Evolutionary conservation across 2,797 vertebrate genomes (phyloP).

Genomic region (Centropyge bicolor): DNA sequence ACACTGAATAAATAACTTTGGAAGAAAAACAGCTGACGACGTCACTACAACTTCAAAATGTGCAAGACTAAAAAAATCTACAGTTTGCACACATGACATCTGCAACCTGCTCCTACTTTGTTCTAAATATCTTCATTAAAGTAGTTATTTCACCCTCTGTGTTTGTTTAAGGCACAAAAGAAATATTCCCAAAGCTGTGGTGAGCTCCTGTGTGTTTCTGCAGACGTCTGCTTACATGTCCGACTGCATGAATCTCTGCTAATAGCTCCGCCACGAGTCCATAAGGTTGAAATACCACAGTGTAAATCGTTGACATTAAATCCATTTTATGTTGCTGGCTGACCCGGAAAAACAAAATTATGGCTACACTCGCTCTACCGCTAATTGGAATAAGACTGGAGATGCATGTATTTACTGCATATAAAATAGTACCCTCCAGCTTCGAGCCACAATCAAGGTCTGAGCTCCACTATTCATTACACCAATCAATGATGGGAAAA

Average conservation of each 20-base stretch:
- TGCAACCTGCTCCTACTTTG: neutral
- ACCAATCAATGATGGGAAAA: slow-evolving; percentile 64
- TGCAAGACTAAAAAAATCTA: neutral
- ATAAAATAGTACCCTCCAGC: slow-evolving; percentile 45
- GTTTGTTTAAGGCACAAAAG: neutral
- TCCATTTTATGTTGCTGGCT: slow-evolving; percentile 74
- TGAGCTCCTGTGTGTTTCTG: slow-evolving; percentile 20
- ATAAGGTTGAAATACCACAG: slow-evolving; percentile 71
- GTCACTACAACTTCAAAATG: neutral
- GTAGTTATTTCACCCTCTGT: neutral
- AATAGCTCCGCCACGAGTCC: slow-evolving; percentile 62
- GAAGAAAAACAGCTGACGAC: neutral
- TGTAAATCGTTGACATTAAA: slow-evolving; percentile 77
- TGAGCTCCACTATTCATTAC: slow-evolving; percentile 51
- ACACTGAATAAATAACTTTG: neutral
- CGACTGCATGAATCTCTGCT: slow-evolving; percentile 59
- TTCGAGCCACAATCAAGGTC: slow-evolving; percentile 51
- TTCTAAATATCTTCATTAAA: neutral
- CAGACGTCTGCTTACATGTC: slow-evolving; percentile 23
- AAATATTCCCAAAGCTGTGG: neutral
- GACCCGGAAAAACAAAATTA: slow-evolving; percentile 69
- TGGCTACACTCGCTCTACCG: slow-evolving; percentile 66
- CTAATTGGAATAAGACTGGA: slow-evolving; percentile 77
- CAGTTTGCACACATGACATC: neutral
- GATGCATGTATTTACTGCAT: slow-evolving; percentile 71